phyloP scores from a whole-genome alignment of 1,140 invertebrate genomes.

The Macrocentrus cingulum region DNA sequence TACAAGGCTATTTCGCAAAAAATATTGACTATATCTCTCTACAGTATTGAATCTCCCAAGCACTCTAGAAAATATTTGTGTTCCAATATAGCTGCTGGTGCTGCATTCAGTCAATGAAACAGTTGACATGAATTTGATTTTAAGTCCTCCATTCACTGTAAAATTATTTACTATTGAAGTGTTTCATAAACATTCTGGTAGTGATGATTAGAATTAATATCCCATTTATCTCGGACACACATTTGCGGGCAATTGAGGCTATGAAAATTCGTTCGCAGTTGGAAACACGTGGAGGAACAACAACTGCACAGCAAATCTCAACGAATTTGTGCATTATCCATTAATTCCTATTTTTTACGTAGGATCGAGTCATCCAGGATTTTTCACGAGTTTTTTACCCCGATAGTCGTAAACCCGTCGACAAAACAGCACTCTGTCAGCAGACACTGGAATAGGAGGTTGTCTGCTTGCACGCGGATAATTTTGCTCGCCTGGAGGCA shows the following conservation, averaged over 20 bases:
- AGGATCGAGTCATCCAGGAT: slow-evolving; percentile 64
- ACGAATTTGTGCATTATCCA: slow-evolving; percentile 37
- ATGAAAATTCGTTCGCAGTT: not conserved
- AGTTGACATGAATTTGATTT: not conserved
- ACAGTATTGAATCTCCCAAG: slow-evolving; percentile 39
- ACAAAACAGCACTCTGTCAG: slow-evolving; percentile 92
- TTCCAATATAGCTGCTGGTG: not conserved
- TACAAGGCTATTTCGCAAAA: slow-evolving; percentile 48
- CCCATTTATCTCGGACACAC: no score
- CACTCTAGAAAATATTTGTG: slow-evolving; percentile 17
- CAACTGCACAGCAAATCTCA: slow-evolving; percentile 45
- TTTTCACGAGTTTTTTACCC: slow-evolving; percentile 75
- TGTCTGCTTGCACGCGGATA: slow-evolving; percentile 62
- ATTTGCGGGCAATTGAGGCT: no score
- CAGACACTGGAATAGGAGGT: slow-evolving; percentile 71
- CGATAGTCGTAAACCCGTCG: slow-evolving; percentile 93
- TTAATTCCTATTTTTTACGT: slow-evolving; percentile 42
- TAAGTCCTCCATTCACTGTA: not conserved
- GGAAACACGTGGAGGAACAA: slow-evolving; percentile 31
- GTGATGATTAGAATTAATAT: no score
- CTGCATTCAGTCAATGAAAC: not conserved
- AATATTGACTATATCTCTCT: slow-evolving; percentile 50
- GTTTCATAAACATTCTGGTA: no score
- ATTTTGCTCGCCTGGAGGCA: slow-evolving; percentile 60
- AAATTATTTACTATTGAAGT: slow-evolving; percentile 3